These are phyloP conservation scores for Cephalopterus ornatus DNA, from an alignment of 2,113 vertebrate species.

Conservation along the genomic window DNA sequence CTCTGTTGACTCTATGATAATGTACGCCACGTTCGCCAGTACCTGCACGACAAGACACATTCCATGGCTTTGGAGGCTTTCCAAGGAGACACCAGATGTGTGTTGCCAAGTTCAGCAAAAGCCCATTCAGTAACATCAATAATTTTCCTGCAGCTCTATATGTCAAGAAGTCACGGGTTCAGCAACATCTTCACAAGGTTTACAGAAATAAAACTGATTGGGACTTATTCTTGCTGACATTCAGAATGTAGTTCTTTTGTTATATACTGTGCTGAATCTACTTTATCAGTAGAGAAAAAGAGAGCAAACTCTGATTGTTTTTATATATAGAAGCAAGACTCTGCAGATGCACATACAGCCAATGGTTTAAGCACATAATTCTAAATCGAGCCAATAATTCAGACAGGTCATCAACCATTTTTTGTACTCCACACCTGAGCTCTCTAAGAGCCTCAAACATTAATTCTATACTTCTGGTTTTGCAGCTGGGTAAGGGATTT, in stretches of 20 bases:
- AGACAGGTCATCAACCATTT: background rate
- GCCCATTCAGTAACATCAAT: background rate
- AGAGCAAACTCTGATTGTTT: background rate
- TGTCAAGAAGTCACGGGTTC: background rate
- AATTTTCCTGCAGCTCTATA: background rate
- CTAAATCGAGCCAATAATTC: background rate
- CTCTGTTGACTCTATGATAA: conserved; percentile 88
- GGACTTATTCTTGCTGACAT: background rate
- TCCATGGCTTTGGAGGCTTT: background rate
- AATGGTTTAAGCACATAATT: background rate
- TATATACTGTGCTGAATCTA: background rate
- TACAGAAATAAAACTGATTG: background rate
- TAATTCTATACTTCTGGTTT: background rate
- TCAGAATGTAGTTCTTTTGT: background rate
- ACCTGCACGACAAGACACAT: conserved; percentile 63
- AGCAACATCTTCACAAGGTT: background rate
- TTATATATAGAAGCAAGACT: background rate
- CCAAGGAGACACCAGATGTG: background rate
- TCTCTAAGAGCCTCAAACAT: background rate
- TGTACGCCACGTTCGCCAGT: conserved; percentile 85
- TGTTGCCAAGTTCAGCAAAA: background rate
- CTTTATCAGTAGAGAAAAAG: background rate
- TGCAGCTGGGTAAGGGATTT: background rate
- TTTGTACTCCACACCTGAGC: background rate
- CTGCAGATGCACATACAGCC: fast-evolving